Evolutionary conservation across 2,888 invertebrate species (phyloP), one percentile per base, ranked within the genome.

Genomic region (Bombyx huttoni): DNA sequence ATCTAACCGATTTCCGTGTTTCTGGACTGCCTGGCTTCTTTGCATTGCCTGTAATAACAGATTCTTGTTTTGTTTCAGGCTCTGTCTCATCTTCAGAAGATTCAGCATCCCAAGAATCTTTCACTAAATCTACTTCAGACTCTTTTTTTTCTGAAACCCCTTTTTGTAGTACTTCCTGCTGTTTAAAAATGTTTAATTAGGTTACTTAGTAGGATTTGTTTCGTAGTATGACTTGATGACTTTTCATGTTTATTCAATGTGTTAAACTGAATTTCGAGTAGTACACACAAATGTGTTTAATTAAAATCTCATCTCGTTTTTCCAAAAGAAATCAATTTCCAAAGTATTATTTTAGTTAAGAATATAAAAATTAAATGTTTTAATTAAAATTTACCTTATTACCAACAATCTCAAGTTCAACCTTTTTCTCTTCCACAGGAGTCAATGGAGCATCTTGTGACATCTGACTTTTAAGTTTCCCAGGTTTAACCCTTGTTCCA

Each of bases 21-120:
- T 69, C 63, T 33, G 70, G 40, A 13, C 59, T 46, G 33, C 64
- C 48, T 56, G 59, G 70, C 57, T 80, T 81, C 12, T 58, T 65
- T 12, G 64, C 67, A 48, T 78, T 77, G 1, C 61, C 64, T 5
- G 71, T 70, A 33, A 67, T 67, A 34, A 52, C 63, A 34, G 70
- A 64, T 12, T 63, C 62, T 8, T 70, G 66, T 60, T 78, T 63
- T 14, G 69, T 59, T 64, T 70, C 7, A 5, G 76, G 73, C 53
- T 81, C 84, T 0, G 63, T 57, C 52, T 87, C 87, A 13, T 91
- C 91, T 53, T 91, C 90, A 1, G 87, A 87, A 49, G 93, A 93
- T 56, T 93, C 93, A 0, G 93, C 94, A 80, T 96, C 96, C 96
- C 96, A 96, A 0, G 94, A 91, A 65, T 96, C 95, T 74, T 96